Base-by-base conservation (phyloP, 1,140 invertebrate species). In the Sitophilus oryzae region DNA sequence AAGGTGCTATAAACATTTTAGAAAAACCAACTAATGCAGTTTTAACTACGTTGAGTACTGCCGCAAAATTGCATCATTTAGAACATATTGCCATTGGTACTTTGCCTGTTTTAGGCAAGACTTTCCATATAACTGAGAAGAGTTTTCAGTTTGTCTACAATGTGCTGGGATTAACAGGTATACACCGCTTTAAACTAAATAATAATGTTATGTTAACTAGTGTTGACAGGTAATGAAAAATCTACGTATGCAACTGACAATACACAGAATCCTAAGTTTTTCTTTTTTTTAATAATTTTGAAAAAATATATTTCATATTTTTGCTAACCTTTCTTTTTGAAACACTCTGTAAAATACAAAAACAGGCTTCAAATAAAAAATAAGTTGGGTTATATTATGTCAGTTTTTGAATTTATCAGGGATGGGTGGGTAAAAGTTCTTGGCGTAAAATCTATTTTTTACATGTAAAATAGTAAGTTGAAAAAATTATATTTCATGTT, bases 51-150 rank as follows among this genome's bases (percentile, higher is more conserved):
- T 21, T 60, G 16, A 56, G 59, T 25, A 56, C 43, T 14, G 54
- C 52, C 30, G 43, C 56, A 1, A 60, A 60, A 44, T 21, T 60
- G 15, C 53, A 60, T 38, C 45, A 49, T n/a, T 35, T 60, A 41
- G 41, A 60, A 25, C 47, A 45, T 49, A 18, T 52, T n/a, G 54
- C 59, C n/a, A 11, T 41, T 1, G 54, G 56, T 44, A 56, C 59
- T 2, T 23, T 60, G 11, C 59, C 59, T 9, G 40, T 60, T n/a
- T 38, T 60, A 8, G 59, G 54, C 9, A 60, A 60, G 49, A 57
- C 59, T 3, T 55, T 56, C 23, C 59, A 60, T 25, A 48, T 60
- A 40, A 55, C 59, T 15, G 59, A 60, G 30, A 60, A 60, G 30
- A 56, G 43, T 20, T 60, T 56, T 36, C 59, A 60, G 38, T 60